Evolutionary conservation across 1,140 invertebrate genomes (phyloP), one percentile per base, ranked within the genome.

Genomic region (Cylas formicarius): DNA sequence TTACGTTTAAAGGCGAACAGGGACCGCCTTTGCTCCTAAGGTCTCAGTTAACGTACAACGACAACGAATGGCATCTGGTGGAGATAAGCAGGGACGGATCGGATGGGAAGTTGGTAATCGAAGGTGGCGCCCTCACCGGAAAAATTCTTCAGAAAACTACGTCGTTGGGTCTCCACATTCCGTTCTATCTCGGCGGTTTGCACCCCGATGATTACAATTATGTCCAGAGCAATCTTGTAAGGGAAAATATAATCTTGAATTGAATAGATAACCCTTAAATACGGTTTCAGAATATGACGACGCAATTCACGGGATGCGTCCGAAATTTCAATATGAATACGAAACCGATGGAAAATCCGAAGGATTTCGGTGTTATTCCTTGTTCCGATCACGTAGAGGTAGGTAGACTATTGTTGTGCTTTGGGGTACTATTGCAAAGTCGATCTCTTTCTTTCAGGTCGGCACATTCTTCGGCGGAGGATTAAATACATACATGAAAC

Each of bases 391-490:
- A 82, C 38, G 75, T 86, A 0, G 94, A 97, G 66, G 67, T 48
- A 43, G 16, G 29, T 37, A 5, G 10, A 21, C 22, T 33, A 11
- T 31, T 18, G 6, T 2, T 13, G 22, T 27, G 28, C 14, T 39
- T n/a, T n/a, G n/a, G n/a, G n/a, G n/a, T n/a, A n/a, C n/a, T n/a
- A n/a, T 33, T 1, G 13, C 8, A 9, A 10, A 2, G 19, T 36
- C 23, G 11, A 20, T 21, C n/a, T n/a, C 7, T n/a, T 23, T 13
- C 17, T 38, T 9, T 27, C 26, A 48, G 45, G 2, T 72, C n/a
- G 94, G 95, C 17, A 72, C 88, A 0, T 98, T 85, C 77, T 95
- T 97, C 70, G 80, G 78, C 68, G 81, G 79, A 32, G 75, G 78
- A 11, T 70, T 50, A 5, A 62, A 56, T 7, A 66, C 65, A 32